Conservation (phyloP, 1,140 invertebrate species). For the Brachionus koreanus region DNA sequence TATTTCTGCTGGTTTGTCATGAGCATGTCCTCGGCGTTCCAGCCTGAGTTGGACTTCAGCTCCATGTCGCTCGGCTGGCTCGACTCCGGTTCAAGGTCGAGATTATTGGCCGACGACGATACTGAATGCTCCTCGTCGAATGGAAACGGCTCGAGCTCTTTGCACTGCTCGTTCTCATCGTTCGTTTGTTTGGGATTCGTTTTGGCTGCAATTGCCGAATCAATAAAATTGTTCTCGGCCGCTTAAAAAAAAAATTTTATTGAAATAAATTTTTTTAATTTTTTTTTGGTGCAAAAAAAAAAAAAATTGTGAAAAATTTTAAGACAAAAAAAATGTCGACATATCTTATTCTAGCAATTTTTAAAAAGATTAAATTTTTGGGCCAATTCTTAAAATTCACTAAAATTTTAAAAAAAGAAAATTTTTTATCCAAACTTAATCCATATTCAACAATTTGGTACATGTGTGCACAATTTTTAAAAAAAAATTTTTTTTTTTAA, state of each 20-base stretch:
- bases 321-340: no score
- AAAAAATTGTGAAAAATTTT: no score
- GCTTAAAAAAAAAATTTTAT: background rate
- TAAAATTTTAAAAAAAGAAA: no score
- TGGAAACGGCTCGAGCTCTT: slow-evolving; percentile 35
- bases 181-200: background rate
- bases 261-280: no score
- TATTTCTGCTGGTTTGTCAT: slow-evolving; percentile 35
- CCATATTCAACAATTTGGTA: no score
- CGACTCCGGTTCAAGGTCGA: background rate
- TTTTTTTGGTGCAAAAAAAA: no score
- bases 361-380: no score
- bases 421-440: no score
- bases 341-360: no score
- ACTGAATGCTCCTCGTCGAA: background rate
- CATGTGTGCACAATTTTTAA: no score
- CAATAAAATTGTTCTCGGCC: slow-evolving; percentile 26
- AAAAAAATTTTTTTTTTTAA: no score
- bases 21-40: slow-evolving; percentile 39
- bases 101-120: background rate
- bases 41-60: background rate
- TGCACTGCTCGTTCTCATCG: background rate
- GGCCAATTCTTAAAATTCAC: no score
- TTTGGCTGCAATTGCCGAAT: slow-evolving; percentile 25
- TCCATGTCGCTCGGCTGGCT: background rate